Evolutionary conservation across 2,113 vertebrate genomes (phyloP).

Genomic region (Benitochromis conjunctus): DNA sequence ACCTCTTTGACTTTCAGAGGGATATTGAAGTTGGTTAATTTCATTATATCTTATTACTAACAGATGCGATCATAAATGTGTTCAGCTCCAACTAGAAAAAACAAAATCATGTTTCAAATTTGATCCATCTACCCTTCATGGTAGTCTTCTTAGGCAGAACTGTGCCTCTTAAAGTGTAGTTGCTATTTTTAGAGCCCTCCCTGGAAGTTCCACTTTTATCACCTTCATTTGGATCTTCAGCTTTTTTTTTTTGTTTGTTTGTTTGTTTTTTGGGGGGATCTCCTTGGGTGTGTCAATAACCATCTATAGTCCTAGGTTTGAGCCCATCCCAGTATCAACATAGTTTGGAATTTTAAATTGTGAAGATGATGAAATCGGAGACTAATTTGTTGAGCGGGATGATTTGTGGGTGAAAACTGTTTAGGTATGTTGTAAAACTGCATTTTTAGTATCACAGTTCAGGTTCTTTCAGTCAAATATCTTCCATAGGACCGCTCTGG

Average conservation of each 20-base stretch:
- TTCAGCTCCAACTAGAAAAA: not conserved
- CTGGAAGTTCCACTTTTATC: not conserved
- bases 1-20: slow-evolving; percentile 99
- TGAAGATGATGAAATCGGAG: not conserved
- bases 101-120: not conserved
- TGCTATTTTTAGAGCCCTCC: not conserved
- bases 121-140: not conserved
- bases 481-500: not conserved
- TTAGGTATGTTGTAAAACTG: not conserved
- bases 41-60: not conserved
- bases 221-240: not conserved
- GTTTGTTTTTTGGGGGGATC: not conserved
- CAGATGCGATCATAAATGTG: not conserved
- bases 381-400: not conserved
- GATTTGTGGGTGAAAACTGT: not conserved
- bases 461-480: not conserved
- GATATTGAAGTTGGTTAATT: slow-evolving; percentile 87
- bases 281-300: not conserved
- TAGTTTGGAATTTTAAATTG: not conserved
- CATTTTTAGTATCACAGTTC: not conserved
- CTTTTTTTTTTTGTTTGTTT: too few relatives aligned
- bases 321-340: not conserved
- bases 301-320: not conserved
- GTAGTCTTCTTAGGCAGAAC: fast-evolving
- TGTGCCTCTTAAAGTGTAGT: not conserved